Evolutionary conservation across 1,140 invertebrate species (phyloP).

Genomic region (Tetranychus urticae): DNA sequence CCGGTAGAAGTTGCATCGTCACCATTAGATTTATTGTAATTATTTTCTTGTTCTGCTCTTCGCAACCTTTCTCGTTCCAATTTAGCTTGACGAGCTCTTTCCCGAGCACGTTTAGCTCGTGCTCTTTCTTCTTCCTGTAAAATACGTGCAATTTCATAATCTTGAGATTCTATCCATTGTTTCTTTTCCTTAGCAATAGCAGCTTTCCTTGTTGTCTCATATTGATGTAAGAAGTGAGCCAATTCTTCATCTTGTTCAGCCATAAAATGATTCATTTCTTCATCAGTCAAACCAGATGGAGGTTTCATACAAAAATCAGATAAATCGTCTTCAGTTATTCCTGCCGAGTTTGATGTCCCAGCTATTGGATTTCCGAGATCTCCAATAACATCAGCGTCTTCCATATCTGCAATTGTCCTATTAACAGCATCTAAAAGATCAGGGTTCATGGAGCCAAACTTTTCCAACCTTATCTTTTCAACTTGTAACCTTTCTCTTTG

Average conservation of each 20-base stretch:
- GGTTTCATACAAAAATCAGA: constrained; percentile 22
- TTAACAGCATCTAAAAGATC: not conserved
- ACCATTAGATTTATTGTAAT: not conserved
- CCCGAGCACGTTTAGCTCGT: constrained; percentile 36
- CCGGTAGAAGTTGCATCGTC: not conserved
- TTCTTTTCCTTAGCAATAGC: constrained; percentile 38
- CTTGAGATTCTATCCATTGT: constrained; percentile 65
- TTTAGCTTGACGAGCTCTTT: constrained; percentile 33
- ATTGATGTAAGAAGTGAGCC: constrained; percentile 35
- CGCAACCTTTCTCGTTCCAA: not conserved
- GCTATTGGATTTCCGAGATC: not conserved
- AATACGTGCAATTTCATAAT: constrained; percentile 62
- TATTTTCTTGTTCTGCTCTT: no score
- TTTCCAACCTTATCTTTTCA: constrained; percentile 14
- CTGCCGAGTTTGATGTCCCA: not conserved
- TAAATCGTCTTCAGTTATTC: constrained; percentile 10
- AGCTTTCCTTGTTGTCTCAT: constrained; percentile 34
- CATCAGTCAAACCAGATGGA: constrained; percentile 16
- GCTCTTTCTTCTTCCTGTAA: constrained; percentile 60
- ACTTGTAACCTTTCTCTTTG: constrained; percentile 12
- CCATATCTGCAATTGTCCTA: not conserved
- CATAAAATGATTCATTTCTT: constrained; percentile 25
- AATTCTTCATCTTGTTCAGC: constrained; percentile 39
- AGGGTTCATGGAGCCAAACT: not conserved
- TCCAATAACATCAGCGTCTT: not conserved